Evolutionary conservation across 2,113 vertebrate species (phyloP).

Genomic region (Thryonomys swinderianus): DNA sequence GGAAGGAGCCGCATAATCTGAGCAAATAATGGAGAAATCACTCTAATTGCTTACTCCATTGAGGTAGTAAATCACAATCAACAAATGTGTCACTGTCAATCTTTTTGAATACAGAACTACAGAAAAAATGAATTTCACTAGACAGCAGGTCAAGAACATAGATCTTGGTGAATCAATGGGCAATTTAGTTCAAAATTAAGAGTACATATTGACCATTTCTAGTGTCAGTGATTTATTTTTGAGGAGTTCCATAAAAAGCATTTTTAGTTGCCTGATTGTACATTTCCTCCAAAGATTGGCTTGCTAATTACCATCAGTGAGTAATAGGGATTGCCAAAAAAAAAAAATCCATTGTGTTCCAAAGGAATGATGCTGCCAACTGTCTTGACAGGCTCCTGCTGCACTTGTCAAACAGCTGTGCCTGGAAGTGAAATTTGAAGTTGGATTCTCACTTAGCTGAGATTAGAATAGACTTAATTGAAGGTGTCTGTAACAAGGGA

Average conservation of each 20-base stretch:
- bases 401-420: conserved; percentile 56
- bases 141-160: conserved; percentile 33
- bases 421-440: conserved; percentile 57
- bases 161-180: conserved; percentile 56
- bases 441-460: conserved; percentile 48
- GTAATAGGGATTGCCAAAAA: conserved; percentile 51
- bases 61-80: conserved; percentile 59
- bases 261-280: conserved; percentile 46
- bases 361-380: background rate
- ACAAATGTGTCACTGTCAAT: background rate
- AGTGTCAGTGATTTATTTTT: conserved; percentile 64
- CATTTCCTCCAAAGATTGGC: conserved; percentile 65
- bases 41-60: conserved; percentile 52
- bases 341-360: conserved; percentile 36
- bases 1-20: conserved; percentile 43
- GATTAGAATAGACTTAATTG: conserved; percentile 70
- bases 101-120: conserved; percentile 61
- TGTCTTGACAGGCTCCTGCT: conserved; percentile 56
- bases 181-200: conserved; percentile 76
- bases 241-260: conserved; percentile 57
- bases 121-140: conserved; percentile 67
- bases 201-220: conserved; percentile 61
- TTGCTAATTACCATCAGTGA: conserved; percentile 63
- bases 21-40: conserved; percentile 73
- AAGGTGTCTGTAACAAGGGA: conserved; percentile 14